A percentile compares a stretch with the other conserved stretches of the same genome.
Conservation (phyloP, 2,113 vertebrate species). For the Bettongia penicillata region DNA sequence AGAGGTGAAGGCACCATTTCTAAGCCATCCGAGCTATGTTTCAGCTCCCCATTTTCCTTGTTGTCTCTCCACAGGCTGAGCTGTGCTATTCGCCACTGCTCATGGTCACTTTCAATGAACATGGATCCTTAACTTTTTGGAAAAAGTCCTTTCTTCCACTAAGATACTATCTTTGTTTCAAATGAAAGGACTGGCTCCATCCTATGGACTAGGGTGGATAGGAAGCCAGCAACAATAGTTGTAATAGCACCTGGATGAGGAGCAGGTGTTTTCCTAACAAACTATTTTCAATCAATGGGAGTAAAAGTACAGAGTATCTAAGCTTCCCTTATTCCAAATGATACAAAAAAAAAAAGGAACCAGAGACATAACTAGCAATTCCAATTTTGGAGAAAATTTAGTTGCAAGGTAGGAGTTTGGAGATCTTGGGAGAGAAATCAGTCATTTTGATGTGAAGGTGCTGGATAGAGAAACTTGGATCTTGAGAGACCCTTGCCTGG, state of each 20-base stretch:
- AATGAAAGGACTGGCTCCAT: conserved; percentile 6
- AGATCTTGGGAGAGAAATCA: not conserved
- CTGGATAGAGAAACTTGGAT: too few relatives aligned
- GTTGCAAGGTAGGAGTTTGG: not conserved
- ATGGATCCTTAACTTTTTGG: not conserved
- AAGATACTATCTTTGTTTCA: conserved; percentile 34
- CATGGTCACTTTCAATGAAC: not conserved
- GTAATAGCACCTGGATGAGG: not conserved
- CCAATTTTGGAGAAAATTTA: not conserved
- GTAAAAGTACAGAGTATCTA: not conserved
- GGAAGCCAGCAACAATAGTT: not conserved
- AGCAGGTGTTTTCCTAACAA: not conserved
- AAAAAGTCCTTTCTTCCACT: conserved; percentile 24
- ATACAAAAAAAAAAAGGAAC: not conserved
- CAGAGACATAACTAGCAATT: not conserved
- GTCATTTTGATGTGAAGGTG: too few relatives aligned
- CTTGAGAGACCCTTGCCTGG: too few relatives aligned
- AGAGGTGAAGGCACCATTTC: not conserved
- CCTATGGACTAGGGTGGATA: conserved; percentile 35
- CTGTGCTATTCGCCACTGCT: not conserved
- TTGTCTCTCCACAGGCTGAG: not conserved
- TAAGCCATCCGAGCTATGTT: not conserved
- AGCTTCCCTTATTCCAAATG: not conserved
- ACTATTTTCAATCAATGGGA: not conserved
- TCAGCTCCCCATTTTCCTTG: not conserved